phyloP scores from a whole-genome alignment of 2,113 vertebrate species.

The Gulo gulo region DNA sequence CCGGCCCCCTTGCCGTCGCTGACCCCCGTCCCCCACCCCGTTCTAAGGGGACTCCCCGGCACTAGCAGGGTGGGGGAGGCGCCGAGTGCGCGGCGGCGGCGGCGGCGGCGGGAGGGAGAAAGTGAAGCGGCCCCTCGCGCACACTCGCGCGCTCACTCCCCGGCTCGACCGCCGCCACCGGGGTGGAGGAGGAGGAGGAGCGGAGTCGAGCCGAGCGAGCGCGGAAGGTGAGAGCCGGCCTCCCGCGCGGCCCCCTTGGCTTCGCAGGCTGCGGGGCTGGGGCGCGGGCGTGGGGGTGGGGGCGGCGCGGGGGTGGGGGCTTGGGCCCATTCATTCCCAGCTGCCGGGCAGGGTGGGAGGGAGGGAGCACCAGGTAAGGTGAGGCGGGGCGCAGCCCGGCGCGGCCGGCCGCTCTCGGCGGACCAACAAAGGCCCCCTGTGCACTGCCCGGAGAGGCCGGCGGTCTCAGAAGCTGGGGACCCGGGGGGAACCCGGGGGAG shows the following conservation, averaged over 20 bases:
- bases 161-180: neutral
- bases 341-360: neutral
- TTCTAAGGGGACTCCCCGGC: neutral
- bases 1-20: neutral
- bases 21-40: neutral
- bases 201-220: neutral
- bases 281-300: neutral
- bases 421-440: constrained; percentile 65
- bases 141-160: constrained; percentile 3
- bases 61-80: neutral
- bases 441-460: neutral
- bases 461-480: neutral
- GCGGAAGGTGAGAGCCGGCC: constrained; percentile 63
- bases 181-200: constrained; percentile 38
- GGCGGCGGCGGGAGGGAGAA: neutral
- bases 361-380: constrained; percentile 45
- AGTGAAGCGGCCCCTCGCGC: neutral
- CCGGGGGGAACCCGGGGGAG: neutral
- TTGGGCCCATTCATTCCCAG: neutral
- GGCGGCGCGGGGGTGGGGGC: neutral
- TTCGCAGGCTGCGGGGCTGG: neutral
- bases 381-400: neutral
- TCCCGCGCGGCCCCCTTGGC: neutral
- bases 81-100: neutral
- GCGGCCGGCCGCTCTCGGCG: neutral